Evolutionary conservation across 2,113 vertebrate genomes (phyloP).

Genomic region (Pelusios castaneus): DNA sequence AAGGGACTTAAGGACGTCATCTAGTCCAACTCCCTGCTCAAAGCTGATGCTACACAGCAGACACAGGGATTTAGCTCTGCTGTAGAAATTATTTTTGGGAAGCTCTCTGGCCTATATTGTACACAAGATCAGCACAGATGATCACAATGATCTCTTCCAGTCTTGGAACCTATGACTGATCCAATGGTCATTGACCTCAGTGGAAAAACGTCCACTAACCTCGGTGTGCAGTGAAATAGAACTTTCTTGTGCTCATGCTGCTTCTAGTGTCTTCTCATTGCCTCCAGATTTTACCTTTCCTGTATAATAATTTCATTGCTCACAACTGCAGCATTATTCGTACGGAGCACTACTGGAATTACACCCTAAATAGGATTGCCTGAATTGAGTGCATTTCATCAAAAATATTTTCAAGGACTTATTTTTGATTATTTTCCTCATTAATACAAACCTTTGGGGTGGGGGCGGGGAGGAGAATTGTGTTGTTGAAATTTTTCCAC

Average conservation of each 20-base stretch:
- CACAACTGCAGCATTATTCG: accelerated
- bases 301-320: no score
- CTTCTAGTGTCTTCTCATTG: background rate
- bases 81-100: background rate
- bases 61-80: background rate
- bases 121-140: background rate
- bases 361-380: background rate
- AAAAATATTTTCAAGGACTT: background rate
- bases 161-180: background rate
- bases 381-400: accelerated
- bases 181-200: background rate
- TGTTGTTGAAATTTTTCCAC: accelerated
- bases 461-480: no score
- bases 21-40: no score
- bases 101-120: background rate
- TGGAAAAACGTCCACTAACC: background rate
- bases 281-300: background rate
- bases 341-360: background rate
- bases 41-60: background rate
- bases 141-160: background rate
- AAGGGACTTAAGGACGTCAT: no score
- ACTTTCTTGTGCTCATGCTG: no score
- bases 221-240: background rate
- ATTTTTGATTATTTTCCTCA: background rate
- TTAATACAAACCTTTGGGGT: no score